Evolutionary conservation across 1,140 invertebrate genomes (phyloP).

Genomic region (Aphaenogaster ashmeadi): DNA sequence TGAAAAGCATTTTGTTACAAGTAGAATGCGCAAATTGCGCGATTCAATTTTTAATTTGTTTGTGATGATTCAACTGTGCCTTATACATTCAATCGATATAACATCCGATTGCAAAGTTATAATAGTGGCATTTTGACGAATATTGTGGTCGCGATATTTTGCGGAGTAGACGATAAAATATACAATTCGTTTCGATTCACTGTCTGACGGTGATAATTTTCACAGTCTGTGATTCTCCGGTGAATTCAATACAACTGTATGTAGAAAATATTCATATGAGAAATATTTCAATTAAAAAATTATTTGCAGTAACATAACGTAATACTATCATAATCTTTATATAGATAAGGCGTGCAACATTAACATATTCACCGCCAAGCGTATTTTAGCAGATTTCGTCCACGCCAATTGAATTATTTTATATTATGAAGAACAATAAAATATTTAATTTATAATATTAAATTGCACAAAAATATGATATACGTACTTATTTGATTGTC

Average conservation of each 20-base stretch:
- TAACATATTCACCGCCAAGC: neutral
- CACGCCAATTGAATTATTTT: neutral
- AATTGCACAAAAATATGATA: neutral
- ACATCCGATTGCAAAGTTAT: conserved; percentile 11
- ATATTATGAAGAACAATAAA: neutral
- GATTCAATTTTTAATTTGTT: conserved; percentile 29
- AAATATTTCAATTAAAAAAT: conserved; percentile 20
- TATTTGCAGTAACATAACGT: neutral
- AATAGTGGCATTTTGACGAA: conserved; percentile 7
- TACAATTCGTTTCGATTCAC: neutral
- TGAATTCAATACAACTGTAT: neutral
- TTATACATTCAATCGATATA: neutral
- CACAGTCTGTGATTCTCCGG: neutral
- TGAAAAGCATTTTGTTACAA: conserved; percentile 5
- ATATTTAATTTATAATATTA: neutral
- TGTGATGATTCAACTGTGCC: neutral
- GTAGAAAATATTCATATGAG: neutral
- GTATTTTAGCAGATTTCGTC: neutral
- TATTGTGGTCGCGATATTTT: neutral
- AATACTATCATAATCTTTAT: neutral
- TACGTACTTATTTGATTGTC: neutral
- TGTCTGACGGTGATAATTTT: neutral
- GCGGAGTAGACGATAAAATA: conserved; percentile 17
- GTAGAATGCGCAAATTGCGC: neutral
- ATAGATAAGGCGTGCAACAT: neutral